Conservation (phyloP, 1,140 invertebrate genomes). For the Holcopasites calliopsidis region DNA sequence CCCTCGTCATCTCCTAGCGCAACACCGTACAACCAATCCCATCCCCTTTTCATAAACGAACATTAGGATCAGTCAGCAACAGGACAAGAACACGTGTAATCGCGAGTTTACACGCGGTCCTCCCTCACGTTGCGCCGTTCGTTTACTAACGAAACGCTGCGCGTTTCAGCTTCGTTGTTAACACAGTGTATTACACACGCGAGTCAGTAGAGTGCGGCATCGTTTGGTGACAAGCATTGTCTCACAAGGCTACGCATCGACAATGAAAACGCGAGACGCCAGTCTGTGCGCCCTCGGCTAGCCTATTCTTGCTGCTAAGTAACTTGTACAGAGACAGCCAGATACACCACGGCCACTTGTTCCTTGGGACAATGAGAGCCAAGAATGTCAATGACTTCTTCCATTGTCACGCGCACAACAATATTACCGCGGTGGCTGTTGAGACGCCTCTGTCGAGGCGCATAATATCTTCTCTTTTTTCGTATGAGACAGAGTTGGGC, state of each 20-base stretch:
- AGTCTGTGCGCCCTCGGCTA: background rate
- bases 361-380: conserved; percentile 34
- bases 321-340: conserved; percentile 2
- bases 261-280: conserved; percentile 12
- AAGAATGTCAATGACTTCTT: conserved; percentile 43
- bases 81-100: conserved; percentile 5
- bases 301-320: conserved; percentile 22
- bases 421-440: background rate
- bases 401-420: conserved; percentile 19
- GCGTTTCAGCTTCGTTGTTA: conserved; percentile 5
- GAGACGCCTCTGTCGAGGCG: background rate
- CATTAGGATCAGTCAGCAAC: background rate
- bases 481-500: too few species aligned
- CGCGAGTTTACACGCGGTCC: background rate
- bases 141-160: background rate
- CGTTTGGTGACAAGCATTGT: conserved; percentile 17
- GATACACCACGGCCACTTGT: conserved; percentile 30
- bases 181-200: background rate
- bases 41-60: background rate
- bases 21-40: background rate
- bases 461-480: too few species aligned
- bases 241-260: background rate
- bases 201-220: background rate
- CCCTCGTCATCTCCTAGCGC: background rate
- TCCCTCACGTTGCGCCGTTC: background rate